A percentile compares a stretch with the other conserved stretches of the same genome.
phyloP scores from a whole-genome alignment of 2,113 vertebrate species.

The Parus major region DNA sequence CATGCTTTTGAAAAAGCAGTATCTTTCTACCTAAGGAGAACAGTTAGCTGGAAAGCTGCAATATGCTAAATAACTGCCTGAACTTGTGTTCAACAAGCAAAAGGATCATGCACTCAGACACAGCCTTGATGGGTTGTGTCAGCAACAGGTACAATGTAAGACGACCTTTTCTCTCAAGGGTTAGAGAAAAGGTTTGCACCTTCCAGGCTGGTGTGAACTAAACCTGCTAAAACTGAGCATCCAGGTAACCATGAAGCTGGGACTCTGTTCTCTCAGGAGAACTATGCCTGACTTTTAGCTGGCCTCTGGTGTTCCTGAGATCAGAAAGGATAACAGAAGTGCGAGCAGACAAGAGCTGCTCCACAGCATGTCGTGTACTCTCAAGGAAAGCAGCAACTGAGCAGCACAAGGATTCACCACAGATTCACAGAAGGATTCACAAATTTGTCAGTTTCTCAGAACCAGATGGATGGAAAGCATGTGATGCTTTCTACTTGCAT shows the following conservation, averaged over 20 bases:
- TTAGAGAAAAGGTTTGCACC: background rate
- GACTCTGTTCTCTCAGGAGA: background rate
- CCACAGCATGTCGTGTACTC: accelerated
- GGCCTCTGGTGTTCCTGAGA: background rate
- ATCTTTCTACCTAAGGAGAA: background rate
- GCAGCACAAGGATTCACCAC: background rate
- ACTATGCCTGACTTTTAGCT: accelerated
- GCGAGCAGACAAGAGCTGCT: background rate
- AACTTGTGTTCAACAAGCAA: background rate
- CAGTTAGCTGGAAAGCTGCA: background rate
- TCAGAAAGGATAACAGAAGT: background rate
- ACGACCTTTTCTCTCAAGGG: background rate
- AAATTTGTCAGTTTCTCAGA: background rate
- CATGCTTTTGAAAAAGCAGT: background rate
- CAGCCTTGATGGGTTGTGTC: background rate
- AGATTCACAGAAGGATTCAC: background rate
- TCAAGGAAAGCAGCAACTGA: background rate
- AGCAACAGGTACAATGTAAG: background rate
- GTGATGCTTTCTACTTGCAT: background rate
- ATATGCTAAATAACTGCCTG: background rate
- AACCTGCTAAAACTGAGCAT: background rate
- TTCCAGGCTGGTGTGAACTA: background rate
- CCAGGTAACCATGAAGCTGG: background rate
- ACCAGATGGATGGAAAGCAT: background rate
- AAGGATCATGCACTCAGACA: background rate